Evolutionary conservation across 37 sponge, comb jelly and placozoan species (phyloP).

Genomic region (Ianthella basta): DNA sequence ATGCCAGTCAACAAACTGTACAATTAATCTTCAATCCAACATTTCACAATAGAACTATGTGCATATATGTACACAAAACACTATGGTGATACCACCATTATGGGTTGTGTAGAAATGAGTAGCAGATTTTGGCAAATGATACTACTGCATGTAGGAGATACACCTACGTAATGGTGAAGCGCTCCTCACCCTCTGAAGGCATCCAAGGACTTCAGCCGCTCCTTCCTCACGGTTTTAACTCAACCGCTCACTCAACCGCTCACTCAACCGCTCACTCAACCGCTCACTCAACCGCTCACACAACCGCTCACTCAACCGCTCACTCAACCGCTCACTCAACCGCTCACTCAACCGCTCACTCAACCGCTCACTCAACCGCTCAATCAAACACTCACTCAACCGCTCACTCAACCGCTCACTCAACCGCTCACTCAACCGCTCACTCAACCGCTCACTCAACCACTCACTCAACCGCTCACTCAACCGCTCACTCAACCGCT

Average conservation of each 20-base stretch:
- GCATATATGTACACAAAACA: too few relatives aligned
- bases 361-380: slow-evolving; percentile 1
- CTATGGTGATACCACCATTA: too few relatives aligned
- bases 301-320: background rate
- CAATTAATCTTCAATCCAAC: too few relatives aligned
- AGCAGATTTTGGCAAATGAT: too few relatives aligned
- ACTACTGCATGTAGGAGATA: too few relatives aligned
- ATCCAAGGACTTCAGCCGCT: slow-evolving; percentile 75
- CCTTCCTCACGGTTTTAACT: slow-evolving; percentile 23
- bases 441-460: background rate
- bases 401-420: slow-evolving; percentile 6
- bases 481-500: background rate
- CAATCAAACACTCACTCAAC: slow-evolving; percentile 39
- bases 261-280: slow-evolving; percentile 33
- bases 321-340: slow-evolving; percentile 33
- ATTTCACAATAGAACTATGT: too few relatives aligned
- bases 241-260: slow-evolving; percentile 15
- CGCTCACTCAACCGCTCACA: slow-evolving; percentile 26
- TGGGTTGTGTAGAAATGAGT: too few relatives aligned
- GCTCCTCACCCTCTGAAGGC: slow-evolving; percentile 83
- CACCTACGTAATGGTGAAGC: too few relatives aligned
- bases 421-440: background rate
- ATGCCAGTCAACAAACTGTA: too few relatives aligned
- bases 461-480: background rate
- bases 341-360: slow-evolving; percentile 11